Percentiles rank a stretch among this genome's conserved stretches.
phyloP scores from a whole-genome alignment of 1,140 invertebrate species.

The Stegodyphus dumicola region DNA sequence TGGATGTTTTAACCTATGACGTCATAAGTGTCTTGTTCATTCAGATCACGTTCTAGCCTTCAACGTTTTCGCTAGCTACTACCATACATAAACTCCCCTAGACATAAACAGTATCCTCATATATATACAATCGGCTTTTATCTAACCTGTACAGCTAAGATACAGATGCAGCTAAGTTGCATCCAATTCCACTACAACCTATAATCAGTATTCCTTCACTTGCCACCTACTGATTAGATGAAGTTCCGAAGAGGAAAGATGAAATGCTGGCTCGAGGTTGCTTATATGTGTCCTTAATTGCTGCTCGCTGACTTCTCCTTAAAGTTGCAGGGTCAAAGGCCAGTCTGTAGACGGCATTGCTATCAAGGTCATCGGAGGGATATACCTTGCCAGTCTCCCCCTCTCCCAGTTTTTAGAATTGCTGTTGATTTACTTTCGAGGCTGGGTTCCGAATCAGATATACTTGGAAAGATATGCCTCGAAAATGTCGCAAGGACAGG shows the following conservation, averaged over 20 bases:
- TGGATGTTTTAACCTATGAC: slow-evolving; percentile 31
- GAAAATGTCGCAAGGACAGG: too few relatives aligned
- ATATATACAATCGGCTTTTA: not conserved
- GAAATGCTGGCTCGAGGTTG: slow-evolving; percentile 25
- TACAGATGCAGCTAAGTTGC: not conserved
- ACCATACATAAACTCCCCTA: not conserved
- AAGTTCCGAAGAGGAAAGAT: not conserved
- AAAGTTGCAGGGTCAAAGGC: slow-evolving; percentile 3
- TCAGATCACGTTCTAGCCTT: slow-evolving; percentile 7
- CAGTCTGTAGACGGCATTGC: slow-evolving; percentile 15
- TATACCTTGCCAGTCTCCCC: not conserved
- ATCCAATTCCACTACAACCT: slow-evolving; percentile 26
- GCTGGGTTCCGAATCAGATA: too few relatives aligned
- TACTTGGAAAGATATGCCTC: too few relatives aligned
- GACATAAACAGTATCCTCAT: not conserved
- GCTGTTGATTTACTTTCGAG: not conserved
- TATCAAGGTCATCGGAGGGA: slow-evolving; percentile 27
- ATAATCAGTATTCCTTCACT: slow-evolving; percentile 48
- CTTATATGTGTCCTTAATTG: slow-evolving; percentile 30
- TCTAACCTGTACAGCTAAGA: not conserved
- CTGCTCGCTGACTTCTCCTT: not conserved
- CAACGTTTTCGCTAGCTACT: not conserved
- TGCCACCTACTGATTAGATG: slow-evolving; percentile 54
- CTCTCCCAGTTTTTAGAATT: not conserved
- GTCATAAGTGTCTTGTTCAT: slow-evolving; percentile 22